These are phyloP conservation scores for Passer domesticus DNA, from an alignment of 2,113 vertebrate genomes.

Conservation along the genomic window DNA sequence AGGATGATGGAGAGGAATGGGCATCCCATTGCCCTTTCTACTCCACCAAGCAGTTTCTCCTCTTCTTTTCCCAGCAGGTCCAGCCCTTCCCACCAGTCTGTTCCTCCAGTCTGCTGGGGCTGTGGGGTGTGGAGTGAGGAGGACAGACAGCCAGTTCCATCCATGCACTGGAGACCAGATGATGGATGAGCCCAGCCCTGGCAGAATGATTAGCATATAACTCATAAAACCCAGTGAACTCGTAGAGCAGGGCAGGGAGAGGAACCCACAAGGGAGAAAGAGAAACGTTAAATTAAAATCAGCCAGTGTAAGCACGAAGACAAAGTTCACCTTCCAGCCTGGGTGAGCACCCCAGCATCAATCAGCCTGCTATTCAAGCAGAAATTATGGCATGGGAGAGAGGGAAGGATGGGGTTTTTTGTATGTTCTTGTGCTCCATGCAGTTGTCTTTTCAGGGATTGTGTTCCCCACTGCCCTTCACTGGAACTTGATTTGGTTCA, in stretches of 20 bases:
- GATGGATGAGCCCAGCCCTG: constrained; percentile 18
- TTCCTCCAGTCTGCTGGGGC: background rate
- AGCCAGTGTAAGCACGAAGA: background rate
- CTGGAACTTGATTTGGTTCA: too few species aligned
- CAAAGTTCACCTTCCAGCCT: constrained; percentile 1
- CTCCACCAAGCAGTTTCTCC: background rate
- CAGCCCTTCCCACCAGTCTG: background rate
- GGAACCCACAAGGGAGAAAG: background rate
- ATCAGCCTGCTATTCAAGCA: background rate
- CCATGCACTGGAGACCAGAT: background rate
- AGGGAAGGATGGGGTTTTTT: background rate
- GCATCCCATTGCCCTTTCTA: background rate
- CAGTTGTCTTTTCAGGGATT: background rate
- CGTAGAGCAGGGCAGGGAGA: background rate
- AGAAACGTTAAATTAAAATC: constrained; percentile 38
- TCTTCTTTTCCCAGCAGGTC: background rate
- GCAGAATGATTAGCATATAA: constrained; percentile 13
- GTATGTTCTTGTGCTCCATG: rapidly evolving
- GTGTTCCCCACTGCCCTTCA: background rate
- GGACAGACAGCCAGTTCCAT: background rate
- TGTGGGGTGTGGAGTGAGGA: background rate
- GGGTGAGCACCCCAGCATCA: constrained; percentile 12
- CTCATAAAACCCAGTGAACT: constrained; percentile 13
- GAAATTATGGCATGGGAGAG: background rate
- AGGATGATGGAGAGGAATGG: background rate